Evolutionary conservation across 2,113 vertebrate species (phyloP), one percentile per base, ranked within the genome.

Genomic region (Recurvirostra avosetta): DNA sequence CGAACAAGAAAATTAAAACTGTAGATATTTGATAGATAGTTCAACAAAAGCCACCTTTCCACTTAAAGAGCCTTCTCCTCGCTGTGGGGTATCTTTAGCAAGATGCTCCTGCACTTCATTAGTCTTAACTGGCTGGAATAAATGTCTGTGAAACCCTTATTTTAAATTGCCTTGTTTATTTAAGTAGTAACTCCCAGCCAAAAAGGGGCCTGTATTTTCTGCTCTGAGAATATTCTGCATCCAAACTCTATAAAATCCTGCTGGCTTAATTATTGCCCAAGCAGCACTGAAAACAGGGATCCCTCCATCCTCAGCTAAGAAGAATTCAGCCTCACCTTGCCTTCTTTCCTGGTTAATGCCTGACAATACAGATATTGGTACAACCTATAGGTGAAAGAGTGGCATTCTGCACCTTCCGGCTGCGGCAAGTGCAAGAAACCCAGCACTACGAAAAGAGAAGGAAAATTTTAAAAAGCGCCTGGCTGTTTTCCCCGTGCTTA

Each of bases 61-160:
- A 66, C 85, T 92, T 92, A 86, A 92, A 61, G 62, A 93, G 74
- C 76, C 88, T 92, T 88, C 40, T 16, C 74, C 53, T 80, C 65
- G 49, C 47, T 45, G 27, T 15, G 10, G 73, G 73, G 94, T 72
- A 65, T 92, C 93, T 94, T 95, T 73, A 94, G 84, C 90, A 82
- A 96, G 94, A 75, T 75, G 20, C 45, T 62, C 82, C 92, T 79
- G 45, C 56, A 82, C 74, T 96, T 96, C 81, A 94, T 97, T 97
- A 94, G 83, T 95, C 84, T 97, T 74, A 82, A 81, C 88, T 95
- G 88, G 50, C 68, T 97, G 90, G 90, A 98, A 98, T 98, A 98
- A 98, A 98, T 68, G 50, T 94, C 83, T 66, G 86, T 80, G 38
- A 66, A 88, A 95, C 88, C n/a, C 53, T 95, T 92, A 50, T 90